Evolutionary conservation across 2,888 invertebrate species (phyloP), one percentile per base, ranked within the genome.

Genomic region (Chrysodeixis includens): DNA sequence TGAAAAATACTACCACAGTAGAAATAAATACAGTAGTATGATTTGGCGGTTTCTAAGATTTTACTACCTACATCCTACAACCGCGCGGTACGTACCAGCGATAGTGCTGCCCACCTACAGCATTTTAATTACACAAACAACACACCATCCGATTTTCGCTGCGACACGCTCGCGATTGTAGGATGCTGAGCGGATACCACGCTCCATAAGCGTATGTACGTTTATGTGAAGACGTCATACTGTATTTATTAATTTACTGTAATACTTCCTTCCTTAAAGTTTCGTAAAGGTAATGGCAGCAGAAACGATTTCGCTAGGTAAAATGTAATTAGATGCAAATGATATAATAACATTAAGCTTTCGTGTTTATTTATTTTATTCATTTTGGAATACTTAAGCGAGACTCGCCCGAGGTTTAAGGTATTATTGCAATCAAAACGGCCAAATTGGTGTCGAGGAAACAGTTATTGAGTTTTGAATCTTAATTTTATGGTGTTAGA

Each of bases 241-340:
- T n/a, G n/a, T n/a, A n/a, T n/a, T n/a, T n/a, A n/a, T n/a, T n/a
- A n/a, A n/a, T n/a, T n/a, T n/a, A n/a, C n/a, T n/a, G n/a, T n/a
- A 74, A 71, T 61, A 74, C 66, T 51, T 67, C 60, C 69, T 63
- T 54, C 55, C 40, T 51, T 30, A 68, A 78, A 72, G 62, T 81
- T 76, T 66, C 60, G 54, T 49, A 72, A 71, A 61, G 69, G 63
- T 78, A 78, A 79, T 67, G 49, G 63, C 66, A 65, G 62, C 52
- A 74, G 66, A 73, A 77, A 78, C 67, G 77, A 74, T 80, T 79
- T 66, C 68, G 61, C 60, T 63, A 69, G 61, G 62, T 40, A 53
- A 60, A 63, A 63, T 20, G 46, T 76, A 76, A 69, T 69, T 58
- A 69, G 63, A 72, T 76, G 75, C 63, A 76, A 76, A 75, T 72